Conservation (phyloP, 1,140 invertebrate species). For the Euura lappo region DNA sequence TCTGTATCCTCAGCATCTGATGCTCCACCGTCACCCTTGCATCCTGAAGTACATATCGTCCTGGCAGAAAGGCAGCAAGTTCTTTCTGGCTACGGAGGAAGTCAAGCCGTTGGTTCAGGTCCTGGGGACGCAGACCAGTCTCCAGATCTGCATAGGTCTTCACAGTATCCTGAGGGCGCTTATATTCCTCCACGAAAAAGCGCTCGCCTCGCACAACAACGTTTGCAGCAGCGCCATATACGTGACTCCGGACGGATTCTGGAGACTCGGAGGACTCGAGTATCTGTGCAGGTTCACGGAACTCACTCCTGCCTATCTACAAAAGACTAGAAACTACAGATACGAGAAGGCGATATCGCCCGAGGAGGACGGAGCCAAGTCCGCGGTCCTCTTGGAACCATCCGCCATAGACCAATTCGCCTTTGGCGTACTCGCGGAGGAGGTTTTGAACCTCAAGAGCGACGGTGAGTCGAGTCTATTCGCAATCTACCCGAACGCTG, state of each 20-base stretch:
- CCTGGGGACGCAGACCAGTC: conserved; percentile 66
- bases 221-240: conserved; percentile 80
- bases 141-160: conserved; percentile 81
- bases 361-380: conserved; percentile 68
- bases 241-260: conserved; percentile 78
- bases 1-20: conserved; percentile 72
- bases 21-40: conserved; percentile 80
- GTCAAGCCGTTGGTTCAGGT: conserved; percentile 73
- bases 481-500: neutral
- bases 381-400: conserved; percentile 46
- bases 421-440: conserved; percentile 79
- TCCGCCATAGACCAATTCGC: conserved; percentile 78
- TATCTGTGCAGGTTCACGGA: conserved; percentile 76
- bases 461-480: conserved; percentile 56
- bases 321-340: conserved; percentile 71
- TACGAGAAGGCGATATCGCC: conserved; percentile 74
- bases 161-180: conserved; percentile 77
- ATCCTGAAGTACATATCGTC: conserved; percentile 81
- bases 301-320: conserved; percentile 70
- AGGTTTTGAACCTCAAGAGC: conserved; percentile 69
- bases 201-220: conserved; percentile 81
- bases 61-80: conserved; percentile 76
- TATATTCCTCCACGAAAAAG: conserved; percentile 81
- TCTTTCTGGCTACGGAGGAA: conserved; percentile 78
- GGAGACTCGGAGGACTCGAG: conserved; percentile 84